Evolutionary conservation across 2,888 invertebrate species (phyloP).

Genomic region (Augochlorella aurata): DNA sequence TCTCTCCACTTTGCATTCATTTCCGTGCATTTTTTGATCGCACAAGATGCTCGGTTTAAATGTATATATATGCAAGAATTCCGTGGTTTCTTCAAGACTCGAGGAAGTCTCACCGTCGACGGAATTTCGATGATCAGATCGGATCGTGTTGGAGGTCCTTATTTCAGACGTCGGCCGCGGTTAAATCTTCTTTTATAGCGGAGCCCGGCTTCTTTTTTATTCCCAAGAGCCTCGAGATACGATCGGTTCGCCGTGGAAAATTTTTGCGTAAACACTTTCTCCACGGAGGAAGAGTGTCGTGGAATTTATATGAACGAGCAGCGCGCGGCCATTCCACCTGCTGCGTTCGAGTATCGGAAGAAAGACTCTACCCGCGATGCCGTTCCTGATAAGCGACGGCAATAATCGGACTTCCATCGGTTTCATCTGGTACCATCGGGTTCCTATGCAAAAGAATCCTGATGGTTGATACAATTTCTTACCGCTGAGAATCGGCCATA

Average conservation of each 20-base stretch:
- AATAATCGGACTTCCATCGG: not conserved
- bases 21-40: conserved; percentile 2
- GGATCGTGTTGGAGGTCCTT: conserved; percentile 10
- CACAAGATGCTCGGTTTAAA: conserved; percentile 15
- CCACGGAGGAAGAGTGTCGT: not conserved
- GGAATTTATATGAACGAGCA: not conserved
- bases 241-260: not conserved
- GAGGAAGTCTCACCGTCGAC: conserved; percentile 11
- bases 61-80: not conserved
- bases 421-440: not conserved
- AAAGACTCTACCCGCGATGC: not conserved
- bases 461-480: not conserved
- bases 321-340: not conserved
- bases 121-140: conserved; percentile 18
- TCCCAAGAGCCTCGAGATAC: not conserved
- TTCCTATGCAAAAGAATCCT: not conserved
- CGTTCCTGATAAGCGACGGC: not conserved
- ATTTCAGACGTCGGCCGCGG: not conserved
- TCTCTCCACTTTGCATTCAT: not conserved
- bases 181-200: conserved; percentile 13
- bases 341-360: not conserved
- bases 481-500: not conserved
- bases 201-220: not conserved
- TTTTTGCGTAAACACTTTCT: not conserved
- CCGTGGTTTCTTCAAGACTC: conserved; percentile 10